These are phyloP conservation scores for Vanessa tameamea DNA, from an alignment of 1,140 invertebrate genomes.

Conservation along the genomic window DNA sequence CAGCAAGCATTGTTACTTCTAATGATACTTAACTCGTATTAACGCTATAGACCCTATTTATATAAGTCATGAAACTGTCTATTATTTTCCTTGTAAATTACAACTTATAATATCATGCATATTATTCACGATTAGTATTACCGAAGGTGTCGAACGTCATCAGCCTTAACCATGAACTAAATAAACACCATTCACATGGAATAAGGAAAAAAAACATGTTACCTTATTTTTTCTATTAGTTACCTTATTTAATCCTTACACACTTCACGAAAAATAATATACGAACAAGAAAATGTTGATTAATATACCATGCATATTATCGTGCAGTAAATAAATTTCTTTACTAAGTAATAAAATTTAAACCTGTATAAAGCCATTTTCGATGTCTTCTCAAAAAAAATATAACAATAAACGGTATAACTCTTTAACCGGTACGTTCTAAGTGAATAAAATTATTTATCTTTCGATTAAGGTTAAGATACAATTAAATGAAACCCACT, in stretches of 20 bases:
- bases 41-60: conserved; percentile 6
- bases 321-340: conserved; percentile 16
- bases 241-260: too few relatives aligned
- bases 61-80: conserved; percentile 2
- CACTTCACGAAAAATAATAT: background rate
- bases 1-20: background rate
- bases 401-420: conserved; percentile 22
- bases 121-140: conserved; percentile 13
- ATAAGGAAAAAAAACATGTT: conserved; percentile 17
- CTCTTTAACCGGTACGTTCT: conserved; percentile 38
- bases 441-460: conserved; percentile 43
- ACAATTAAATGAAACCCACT: conserved; percentile 60
- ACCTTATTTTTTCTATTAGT: too few relatives aligned
- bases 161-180: conserved; percentile 26
- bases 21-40: background rate
- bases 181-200: conserved; percentile 10
- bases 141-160: conserved; percentile 10
- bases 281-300: background rate
- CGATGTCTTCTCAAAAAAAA: conserved; percentile 41
- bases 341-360: conserved; percentile 29
- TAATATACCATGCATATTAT: conserved; percentile 17
- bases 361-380: conserved; percentile 65
- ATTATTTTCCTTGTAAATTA: conserved; percentile 28
- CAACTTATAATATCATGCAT: conserved; percentile 19
- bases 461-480: conserved; percentile 43